Evolutionary conservation across 1,140 invertebrate species (phyloP).

Genomic region (Achroia grisella): DNA sequence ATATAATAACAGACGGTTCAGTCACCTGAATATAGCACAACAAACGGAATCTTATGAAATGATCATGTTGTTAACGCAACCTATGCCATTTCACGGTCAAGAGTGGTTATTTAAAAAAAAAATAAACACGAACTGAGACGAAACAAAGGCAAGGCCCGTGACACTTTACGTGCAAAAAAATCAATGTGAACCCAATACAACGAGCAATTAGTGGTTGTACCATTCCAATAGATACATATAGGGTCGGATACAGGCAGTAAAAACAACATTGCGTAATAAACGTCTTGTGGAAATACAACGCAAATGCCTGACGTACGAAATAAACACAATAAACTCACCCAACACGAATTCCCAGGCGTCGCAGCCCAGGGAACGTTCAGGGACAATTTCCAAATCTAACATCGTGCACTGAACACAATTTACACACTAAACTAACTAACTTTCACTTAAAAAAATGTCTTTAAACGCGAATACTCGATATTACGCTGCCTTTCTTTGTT

Average conservation of each 20-base stretch:
- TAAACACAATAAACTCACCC: slow-evolving; percentile 80
- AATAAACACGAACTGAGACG: slow-evolving; percentile 50
- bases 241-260: slow-evolving; percentile 9
- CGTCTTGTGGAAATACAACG: slow-evolving; percentile 63
- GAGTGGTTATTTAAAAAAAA: slow-evolving; percentile 54
- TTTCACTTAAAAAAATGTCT: slow-evolving; percentile 62
- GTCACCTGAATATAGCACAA: too few relatives aligned
- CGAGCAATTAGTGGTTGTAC: slow-evolving; percentile 1
- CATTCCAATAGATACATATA: background rate
- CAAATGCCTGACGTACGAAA: slow-evolving; percentile 67
- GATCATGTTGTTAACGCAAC: slow-evolving; percentile 48
- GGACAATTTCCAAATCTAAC: slow-evolving; percentile 96
- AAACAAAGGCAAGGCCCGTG: slow-evolving; percentile 50
- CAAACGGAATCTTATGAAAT: too few relatives aligned
- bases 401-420: slow-evolving; percentile 76
- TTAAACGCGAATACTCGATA: slow-evolving; percentile 51
- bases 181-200: slow-evolving; percentile 30
- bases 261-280: slow-evolving; percentile 63
- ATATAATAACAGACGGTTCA: too few relatives aligned
- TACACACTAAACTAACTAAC: slow-evolving; percentile 61
- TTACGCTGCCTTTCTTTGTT: slow-evolving; percentile 72
- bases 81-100: slow-evolving; percentile 63
- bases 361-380: slow-evolving; percentile 95
- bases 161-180: slow-evolving; percentile 47
- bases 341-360: slow-evolving; percentile 98